Percentiles rank a stretch among this genome's conserved stretches.
phyloP scores from a whole-genome alignment of 2,113 vertebrate species.

The Pterophyllum scalare region DNA sequence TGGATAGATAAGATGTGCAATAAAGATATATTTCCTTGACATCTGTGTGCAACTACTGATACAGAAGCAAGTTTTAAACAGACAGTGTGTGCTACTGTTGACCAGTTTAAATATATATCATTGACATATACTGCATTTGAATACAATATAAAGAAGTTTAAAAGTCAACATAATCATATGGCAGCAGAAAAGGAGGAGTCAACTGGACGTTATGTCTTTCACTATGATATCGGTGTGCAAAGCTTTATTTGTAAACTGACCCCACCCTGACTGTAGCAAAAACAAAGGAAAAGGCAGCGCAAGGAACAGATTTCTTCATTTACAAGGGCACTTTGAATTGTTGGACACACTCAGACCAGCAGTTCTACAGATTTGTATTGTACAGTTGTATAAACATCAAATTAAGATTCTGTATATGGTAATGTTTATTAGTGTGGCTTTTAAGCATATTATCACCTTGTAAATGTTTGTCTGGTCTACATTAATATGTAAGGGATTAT shows the following conservation, averaged over 20 bases:
- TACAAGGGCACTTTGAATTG: not conserved
- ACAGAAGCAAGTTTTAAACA: not conserved
- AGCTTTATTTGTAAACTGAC: not conserved
- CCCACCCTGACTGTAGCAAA: not conserved
- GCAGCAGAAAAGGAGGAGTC: not conserved
- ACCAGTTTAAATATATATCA: not conserved
- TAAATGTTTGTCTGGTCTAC: constrained; percentile 37
- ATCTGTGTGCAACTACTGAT: not conserved
- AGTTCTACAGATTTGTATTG: not conserved
- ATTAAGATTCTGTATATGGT: not conserved
- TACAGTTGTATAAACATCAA: not conserved
- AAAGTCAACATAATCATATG: not conserved
- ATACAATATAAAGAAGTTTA: not conserved
- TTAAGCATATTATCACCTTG: constrained; percentile 44
- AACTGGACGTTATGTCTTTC: not conserved
- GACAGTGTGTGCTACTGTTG: not conserved
- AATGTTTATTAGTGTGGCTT: not conserved
- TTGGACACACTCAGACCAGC: not conserved
- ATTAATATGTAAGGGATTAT: not conserved
- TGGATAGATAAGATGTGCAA: not conserved
- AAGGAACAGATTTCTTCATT: not conserved
- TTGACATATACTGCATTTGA: not conserved
- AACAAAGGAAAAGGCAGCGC: not conserved
- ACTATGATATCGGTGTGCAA: not conserved
- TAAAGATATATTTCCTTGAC: not conserved